Evolutionary conservation across 2,113 vertebrate genomes (phyloP).

Genomic region (Ciconia maguari): DNA sequence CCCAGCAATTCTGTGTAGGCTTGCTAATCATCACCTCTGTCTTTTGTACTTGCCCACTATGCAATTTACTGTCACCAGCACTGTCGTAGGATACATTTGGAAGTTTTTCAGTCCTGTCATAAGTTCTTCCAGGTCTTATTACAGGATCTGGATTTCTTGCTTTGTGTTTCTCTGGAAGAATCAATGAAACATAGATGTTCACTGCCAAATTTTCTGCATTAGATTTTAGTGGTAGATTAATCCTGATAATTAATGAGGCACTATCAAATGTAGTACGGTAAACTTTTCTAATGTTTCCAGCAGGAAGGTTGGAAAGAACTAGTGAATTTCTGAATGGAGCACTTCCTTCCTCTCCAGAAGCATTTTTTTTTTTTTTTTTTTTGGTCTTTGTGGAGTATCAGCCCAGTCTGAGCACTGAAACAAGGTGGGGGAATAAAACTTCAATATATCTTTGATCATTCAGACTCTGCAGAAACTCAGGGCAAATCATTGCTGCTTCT

Average conservation of each 20-base stretch:
- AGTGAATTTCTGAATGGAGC: background rate
- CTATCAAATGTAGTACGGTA: background rate
- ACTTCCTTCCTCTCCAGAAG: background rate
- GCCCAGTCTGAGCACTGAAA: background rate
- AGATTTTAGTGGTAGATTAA: background rate
- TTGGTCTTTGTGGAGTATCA: background rate
- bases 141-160: background rate
- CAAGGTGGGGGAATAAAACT: background rate
- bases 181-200: background rate
- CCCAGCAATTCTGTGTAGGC: background rate
- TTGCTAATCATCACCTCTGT: background rate
- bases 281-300: background rate
- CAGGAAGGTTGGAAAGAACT: background rate
- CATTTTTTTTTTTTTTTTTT: background rate
- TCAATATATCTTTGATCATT: background rate
- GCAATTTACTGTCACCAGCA: background rate
- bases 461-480: conserved; percentile 4
- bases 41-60: background rate
- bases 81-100: background rate
- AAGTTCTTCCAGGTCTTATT: background rate
- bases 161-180: background rate
- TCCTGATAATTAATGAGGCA: background rate
- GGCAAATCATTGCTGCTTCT: background rate
- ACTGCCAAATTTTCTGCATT: background rate
- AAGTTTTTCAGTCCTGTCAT: background rate